Base-by-base conservation (phyloP, 2,113 vertebrate species). In the Prionailurus bengalensis region DNA sequence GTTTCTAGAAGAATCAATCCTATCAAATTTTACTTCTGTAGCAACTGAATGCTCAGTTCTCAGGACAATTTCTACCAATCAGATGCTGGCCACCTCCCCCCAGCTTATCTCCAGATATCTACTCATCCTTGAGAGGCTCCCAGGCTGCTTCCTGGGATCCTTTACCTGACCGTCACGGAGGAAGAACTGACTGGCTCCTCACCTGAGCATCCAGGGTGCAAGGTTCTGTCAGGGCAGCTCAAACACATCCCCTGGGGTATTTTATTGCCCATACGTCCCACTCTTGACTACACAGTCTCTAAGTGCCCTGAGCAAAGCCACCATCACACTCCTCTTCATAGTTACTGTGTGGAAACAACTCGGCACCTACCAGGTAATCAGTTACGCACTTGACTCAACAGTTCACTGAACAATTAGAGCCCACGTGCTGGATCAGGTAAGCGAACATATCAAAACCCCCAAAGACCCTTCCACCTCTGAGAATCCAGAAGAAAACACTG, bases 131-230 rank as follows among this genome's bases (percentile, higher is more conserved):
- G 29, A 87, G 63, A 83, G 27, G 36, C 10, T 17, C 80, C 17
- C 0, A 0, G 14, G 2, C 13, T 2, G 25, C 61, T 63, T 58
- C 51, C 42, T 66, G 15, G 5, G 36, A 31, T 25, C 16, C 23
- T 65, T 31, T 48, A 48, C 71, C 58, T 19, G 15, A 85, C 3
- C 14, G n/a, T 79, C 31, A 33, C 14, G 23, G 29, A 81, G n/a
- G 7, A 81, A 80, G 33, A 5, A 23, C 89, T 66, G 9, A 36
- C 9, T 5, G 5, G 13, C 11, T 13, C 23, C 27, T 25, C 31
- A 14, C 16, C 13, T 0, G 15, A 81, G 74, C 14, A 17, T 4
- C 51, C 3, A 21, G 0, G 17, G 10, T 58, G 23, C 58, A 45
- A 71, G 31, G 6, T 80, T 71, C 65, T 42, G 1, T 31, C 29